Evolutionary conservation across 2,888 invertebrate species (phyloP), one percentile per base, ranked within the genome.

Genomic region (Dolichopus griseipennis): DNA sequence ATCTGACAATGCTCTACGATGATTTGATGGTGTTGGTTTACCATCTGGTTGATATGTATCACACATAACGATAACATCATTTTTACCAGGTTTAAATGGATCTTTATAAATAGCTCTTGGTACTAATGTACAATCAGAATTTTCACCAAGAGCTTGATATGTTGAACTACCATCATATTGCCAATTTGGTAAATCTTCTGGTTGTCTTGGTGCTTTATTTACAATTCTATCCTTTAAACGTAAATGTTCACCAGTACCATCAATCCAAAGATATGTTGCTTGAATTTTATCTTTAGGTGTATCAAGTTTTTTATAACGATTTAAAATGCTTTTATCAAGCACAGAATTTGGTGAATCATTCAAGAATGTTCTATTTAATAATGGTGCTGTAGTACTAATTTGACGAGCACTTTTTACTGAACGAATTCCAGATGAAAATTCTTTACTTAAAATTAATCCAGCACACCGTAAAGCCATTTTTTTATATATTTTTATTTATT

Each of bases 91-190:
- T 73, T 89, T 84, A 78, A 93, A 92, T 7, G 93, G 93, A 78
- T 93, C 92, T 68, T 86, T 86, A 82, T 90, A 94, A 75, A 94
- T 83, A 68, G 89, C 89, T 70, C 90, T 85, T 0, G 93, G 93
- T 75, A 89, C 85, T 66, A 93, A 81, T 75, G 87, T 89, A 69
- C 88, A 88, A 79, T 94, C 93, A 0, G 89, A 87, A 75, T 89
- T 87, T 69, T 85, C 85, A 1, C 85, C 83, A 61, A 81, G 81
- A 0, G 88, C 86, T 76, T 90, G 89, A 71, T 84, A 84, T 0
- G 90, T 90, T 68, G 88, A 89, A 75, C 87, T 88, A 66, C 91
- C 91, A 76, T 91, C 90, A 76, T 86, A 91, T 75, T 87, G 88
- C 91, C 91, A 91, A 66, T 87, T 84, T 0, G 91, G 91, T 62